Conservation (phyloP, 2,888 invertebrate species). For the Acrobasis repandana region DNA sequence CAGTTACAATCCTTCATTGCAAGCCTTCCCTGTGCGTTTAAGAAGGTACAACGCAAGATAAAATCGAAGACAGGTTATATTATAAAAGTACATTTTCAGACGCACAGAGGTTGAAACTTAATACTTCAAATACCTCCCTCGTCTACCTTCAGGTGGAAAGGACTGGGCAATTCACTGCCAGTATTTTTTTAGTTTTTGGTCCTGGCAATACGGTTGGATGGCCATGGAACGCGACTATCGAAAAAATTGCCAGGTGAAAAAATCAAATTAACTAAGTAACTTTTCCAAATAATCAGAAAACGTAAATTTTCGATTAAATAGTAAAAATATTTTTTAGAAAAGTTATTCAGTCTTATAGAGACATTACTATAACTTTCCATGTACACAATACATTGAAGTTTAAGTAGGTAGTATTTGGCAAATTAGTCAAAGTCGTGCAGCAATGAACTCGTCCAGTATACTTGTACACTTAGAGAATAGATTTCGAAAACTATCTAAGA, state of each 20-base stretch:
- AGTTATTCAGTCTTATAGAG: no score
- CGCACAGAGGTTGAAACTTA: neutral
- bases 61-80: slow-evolving; percentile 18
- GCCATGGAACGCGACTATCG: neutral
- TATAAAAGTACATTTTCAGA: slow-evolving; percentile 8
- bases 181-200: slow-evolving; percentile 36
- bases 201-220: slow-evolving; percentile 36
- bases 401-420: neutral
- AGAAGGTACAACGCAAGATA: neutral
- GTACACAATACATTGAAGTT: no score
- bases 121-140: neutral
- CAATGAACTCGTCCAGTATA: slow-evolving; percentile 47
- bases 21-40: slow-evolving; percentile 31
- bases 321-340: no score
- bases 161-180: slow-evolving; percentile 47
- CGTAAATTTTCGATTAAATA: no score
- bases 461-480: slow-evolving; percentile 52
- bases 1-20: slow-evolving; percentile 36
- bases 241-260: neutral
- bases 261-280: neutral
- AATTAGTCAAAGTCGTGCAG: slow-evolving; percentile 25
- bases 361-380: no score
- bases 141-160: slow-evolving; percentile 3
- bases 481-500: slow-evolving; percentile 44
- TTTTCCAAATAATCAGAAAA: no score